Conservation (phyloP, 2,888 invertebrate species). For the Xanthorhoe designata region DNA sequence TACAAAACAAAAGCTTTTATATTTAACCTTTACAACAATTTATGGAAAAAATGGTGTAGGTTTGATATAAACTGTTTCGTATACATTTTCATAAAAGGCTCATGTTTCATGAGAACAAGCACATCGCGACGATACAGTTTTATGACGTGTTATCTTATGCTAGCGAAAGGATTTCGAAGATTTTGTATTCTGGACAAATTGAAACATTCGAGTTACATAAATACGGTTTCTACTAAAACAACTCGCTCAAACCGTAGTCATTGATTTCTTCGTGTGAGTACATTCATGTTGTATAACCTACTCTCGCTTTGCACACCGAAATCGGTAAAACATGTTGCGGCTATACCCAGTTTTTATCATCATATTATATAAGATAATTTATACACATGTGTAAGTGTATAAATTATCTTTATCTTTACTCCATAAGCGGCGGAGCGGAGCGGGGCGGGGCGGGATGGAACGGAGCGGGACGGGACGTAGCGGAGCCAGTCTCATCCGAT, state of each 20-base stretch:
- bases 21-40: neutral
- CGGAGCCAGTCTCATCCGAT: neutral
- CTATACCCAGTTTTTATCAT: too few species aligned
- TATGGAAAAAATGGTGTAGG: neutral
- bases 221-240: conserved; percentile 6
- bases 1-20: neutral
- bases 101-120: neutral
- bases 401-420: too few species aligned
- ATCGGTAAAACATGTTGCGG: too few species aligned
- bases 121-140: neutral
- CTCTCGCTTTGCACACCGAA: too few species aligned
- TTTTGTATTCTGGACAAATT: conserved; percentile 5
- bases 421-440: neutral
- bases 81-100: neutral
- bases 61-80: neutral
- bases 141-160: neutral
- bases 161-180: neutral
- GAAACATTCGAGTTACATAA: conserved; percentile 6
- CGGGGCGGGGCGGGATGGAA: neutral
- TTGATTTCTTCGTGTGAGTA: neutral
- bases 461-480: neutral
- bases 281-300: neutral
- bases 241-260: neutral
- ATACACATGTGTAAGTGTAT: too few species aligned
- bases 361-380: too few species aligned